phyloP scores from a whole-genome alignment of 1,140 invertebrate species.

The Chrysomallon squamiferum region DNA sequence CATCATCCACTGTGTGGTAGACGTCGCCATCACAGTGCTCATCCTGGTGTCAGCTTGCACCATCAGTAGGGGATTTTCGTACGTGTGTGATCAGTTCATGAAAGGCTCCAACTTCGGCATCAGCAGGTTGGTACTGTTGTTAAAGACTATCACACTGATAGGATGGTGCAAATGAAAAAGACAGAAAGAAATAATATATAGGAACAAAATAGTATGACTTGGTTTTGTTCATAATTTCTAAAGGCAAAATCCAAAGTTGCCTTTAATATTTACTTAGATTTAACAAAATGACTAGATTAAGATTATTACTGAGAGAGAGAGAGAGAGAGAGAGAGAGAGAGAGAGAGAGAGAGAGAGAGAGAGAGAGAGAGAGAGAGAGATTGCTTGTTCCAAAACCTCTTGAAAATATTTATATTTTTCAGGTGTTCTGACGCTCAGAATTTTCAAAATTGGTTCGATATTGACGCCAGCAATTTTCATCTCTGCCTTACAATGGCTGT shows the following conservation, averaged over 20 bases:
- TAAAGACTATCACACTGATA: neutral
- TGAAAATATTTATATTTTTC: constrained; percentile 1
- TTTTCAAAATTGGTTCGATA: constrained; percentile 15
- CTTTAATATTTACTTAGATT: no score
- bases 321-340: no score
- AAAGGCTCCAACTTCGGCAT: neutral
- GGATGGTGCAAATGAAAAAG: neutral
- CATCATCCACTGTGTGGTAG: constrained; percentile 19
- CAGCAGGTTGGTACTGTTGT: neutral
- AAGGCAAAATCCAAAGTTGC: no score
- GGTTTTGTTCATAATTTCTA: neutral
- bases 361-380: no score
- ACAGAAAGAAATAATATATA: no score
- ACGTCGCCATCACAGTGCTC: constrained; percentile 19
- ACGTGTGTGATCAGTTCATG: constrained; percentile 18
- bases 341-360: no score
- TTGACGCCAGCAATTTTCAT: constrained; percentile 26
- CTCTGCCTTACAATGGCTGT: constrained; percentile 19
- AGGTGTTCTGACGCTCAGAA: constrained; percentile 30
- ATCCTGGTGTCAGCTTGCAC: constrained; percentile 27
- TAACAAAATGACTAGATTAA: no score
- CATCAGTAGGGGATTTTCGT: constrained; percentile 22
- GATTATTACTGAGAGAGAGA: no score
- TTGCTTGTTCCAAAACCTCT: no score
- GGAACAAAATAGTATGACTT: neutral